Percentiles rank a stretch among this genome's conserved stretches.
These are phyloP conservation scores for Eupithecia subfuscata DNA, from an alignment of 2,888 invertebrate genomes.

Conservation along the genomic window DNA sequence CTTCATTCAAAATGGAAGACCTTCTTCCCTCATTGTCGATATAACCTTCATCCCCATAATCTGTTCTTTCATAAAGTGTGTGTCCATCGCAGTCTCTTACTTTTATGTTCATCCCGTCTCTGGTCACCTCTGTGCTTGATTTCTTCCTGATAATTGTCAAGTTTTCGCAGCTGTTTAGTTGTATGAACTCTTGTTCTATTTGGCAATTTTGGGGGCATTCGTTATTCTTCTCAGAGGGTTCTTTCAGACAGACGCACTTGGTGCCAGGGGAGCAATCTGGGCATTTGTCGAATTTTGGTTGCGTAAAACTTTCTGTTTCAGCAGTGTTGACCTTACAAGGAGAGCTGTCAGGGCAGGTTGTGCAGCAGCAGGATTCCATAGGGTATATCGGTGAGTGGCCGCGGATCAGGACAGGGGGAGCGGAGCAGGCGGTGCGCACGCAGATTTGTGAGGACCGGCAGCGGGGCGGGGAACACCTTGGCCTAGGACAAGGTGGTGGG, in stretches of 20 bases:
- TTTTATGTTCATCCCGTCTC: conserved; percentile 59
- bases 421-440: background rate
- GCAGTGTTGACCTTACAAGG: background rate
- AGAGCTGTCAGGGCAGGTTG: background rate
- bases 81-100: conserved; percentile 64
- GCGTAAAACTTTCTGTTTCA: background rate
- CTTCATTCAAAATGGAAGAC: conserved; percentile 49
- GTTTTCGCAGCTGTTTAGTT: conserved; percentile 56
- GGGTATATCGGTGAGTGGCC: background rate
- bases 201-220: background rate
- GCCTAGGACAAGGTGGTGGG: conserved; percentile 2
- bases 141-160: conserved; percentile 57
- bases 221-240: background rate
- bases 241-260: background rate
- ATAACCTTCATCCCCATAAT: conserved; percentile 47
- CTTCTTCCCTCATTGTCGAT: conserved; percentile 32
- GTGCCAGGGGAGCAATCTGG: background rate
- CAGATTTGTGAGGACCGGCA: background rate
- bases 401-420: background rate
- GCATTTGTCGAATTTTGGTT: background rate
- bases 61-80: conserved; percentile 65
- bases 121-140: conserved; percentile 61
- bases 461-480: background rate
- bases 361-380: background rate
- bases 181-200: conserved; percentile 41